A percentile compares a stretch with the other conserved stretches of the same genome.
These are phyloP conservation scores for Dioctria rufipes DNA, from an alignment of 2,888 invertebrate species.

Conservation along the genomic window DNA sequence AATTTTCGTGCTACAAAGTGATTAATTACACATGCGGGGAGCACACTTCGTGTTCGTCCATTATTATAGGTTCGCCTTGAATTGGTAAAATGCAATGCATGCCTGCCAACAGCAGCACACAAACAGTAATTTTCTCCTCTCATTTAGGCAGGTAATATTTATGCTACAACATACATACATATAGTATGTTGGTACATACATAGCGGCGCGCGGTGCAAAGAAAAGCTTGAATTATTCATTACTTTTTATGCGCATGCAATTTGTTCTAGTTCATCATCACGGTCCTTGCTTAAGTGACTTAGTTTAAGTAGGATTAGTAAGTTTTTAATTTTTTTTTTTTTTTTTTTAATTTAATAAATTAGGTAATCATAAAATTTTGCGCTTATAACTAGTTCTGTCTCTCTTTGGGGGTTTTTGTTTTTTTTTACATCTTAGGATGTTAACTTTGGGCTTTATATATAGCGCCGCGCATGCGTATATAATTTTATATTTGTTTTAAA, in stretches of 20 bases:
- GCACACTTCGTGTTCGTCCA: neutral
- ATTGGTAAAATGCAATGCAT: neutral
- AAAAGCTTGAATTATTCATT: neutral
- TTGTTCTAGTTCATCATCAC: constrained; percentile 33
- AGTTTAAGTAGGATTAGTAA: neutral
- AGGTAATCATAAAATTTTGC: neutral
- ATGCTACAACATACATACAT: too few relatives aligned
- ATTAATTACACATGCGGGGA: constrained; percentile 15
- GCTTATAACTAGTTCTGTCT: constrained; percentile 1
- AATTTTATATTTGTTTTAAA: too few relatives aligned
- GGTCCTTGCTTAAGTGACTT: neutral
- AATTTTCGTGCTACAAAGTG: constrained; percentile 31
- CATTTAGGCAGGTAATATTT: neutral
- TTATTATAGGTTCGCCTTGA: constrained; percentile 5
- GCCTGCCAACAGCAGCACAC: neutral
- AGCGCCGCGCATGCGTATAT: too few relatives aligned
- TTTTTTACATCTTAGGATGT: too few relatives aligned
- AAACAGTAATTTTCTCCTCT: constrained; percentile 20
- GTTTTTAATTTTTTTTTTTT: constrained; percentile 12
- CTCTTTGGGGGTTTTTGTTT: neutral
- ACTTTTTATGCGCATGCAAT: constrained; percentile 7
- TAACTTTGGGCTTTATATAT: too few relatives aligned
- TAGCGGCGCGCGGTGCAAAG: too few relatives aligned
- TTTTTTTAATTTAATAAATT: neutral
- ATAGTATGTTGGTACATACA: too few relatives aligned